phyloP scores from a whole-genome alignment of 2,113 vertebrate genomes.

The Nothobranchius kuhntae region DNA sequence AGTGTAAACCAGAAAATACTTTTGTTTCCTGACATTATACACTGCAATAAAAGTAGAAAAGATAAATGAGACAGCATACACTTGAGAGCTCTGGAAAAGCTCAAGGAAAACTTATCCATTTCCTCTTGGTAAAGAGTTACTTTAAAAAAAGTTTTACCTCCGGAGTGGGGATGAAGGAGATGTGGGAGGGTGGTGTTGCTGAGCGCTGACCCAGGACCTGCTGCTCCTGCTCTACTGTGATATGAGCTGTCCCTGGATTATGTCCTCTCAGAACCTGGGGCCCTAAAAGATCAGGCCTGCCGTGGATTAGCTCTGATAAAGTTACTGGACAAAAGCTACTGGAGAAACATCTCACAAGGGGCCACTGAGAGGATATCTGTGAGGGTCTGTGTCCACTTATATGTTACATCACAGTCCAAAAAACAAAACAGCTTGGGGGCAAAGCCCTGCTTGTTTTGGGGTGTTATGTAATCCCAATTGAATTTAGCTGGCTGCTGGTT shows the following conservation, averaged over 20 bases:
- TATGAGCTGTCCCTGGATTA: constrained; percentile 52
- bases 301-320: constrained; percentile 43
- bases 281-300: constrained; percentile 34
- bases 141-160: constrained; percentile 12
- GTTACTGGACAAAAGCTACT: constrained; percentile 38
- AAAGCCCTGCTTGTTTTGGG: constrained; percentile 20
- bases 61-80: not conserved
- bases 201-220: constrained; percentile 36
- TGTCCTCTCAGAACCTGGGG: constrained; percentile 6
- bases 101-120: constrained; percentile 7
- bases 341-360: not conserved
- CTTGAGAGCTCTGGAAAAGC: not conserved
- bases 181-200: not conserved
- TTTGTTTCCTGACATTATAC: not conserved
- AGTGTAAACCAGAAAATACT: not conserved
- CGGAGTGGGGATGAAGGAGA: constrained; percentile 27
- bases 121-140: constrained; percentile 13
- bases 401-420: constrained; percentile 30
- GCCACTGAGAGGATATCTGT: constrained; percentile 11
- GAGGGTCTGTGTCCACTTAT: not conserved
- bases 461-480: constrained; percentile 34
- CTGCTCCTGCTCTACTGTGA: constrained; percentile 46
- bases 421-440: constrained; percentile 31
- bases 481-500: constrained; percentile 35
- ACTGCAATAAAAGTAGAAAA: not conserved